Conservation (phyloP, 1,140 invertebrate genomes). For the Druon quercuslanigerum region DNA sequence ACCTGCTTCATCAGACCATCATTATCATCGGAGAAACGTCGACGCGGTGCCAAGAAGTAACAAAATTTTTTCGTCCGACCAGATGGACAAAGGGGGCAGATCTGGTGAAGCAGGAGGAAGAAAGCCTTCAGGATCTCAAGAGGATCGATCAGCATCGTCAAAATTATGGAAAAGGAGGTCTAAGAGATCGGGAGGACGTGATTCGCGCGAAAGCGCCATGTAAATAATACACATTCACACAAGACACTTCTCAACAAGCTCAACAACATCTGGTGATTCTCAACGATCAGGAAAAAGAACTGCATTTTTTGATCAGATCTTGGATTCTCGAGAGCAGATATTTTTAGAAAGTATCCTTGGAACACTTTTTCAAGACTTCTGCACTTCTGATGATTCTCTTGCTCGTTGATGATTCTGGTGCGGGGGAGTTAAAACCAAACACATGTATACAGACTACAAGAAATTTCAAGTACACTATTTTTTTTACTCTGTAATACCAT, state of each 20-base stretch:
- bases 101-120: slow-evolving; percentile 24
- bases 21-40: slow-evolving; percentile 21
- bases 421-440: slow-evolving; percentile 12
- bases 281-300: neutral
- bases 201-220: slow-evolving; percentile 48
- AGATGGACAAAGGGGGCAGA: slow-evolving; percentile 12
- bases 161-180: slow-evolving; percentile 40
- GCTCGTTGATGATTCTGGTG: neutral
- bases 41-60: slow-evolving; percentile 33
- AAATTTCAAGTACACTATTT: slow-evolving; percentile 59
- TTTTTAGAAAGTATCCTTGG: neutral
- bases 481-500: slow-evolving; percentile 59
- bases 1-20: neutral
- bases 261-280: neutral
- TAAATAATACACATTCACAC: slow-evolving; percentile 52
- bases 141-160: slow-evolving; percentile 54
- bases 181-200: slow-evolving; percentile 55
- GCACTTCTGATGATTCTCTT: neutral
- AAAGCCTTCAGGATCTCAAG: slow-evolving; percentile 46
- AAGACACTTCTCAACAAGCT: slow-evolving; percentile 18
- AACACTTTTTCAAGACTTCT: slow-evolving; percentile 8
- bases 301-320: neutral
- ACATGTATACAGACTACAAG: slow-evolving; percentile 30
- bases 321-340: neutral
- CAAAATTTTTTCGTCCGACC: slow-evolving; percentile 14